These are phyloP conservation scores for Calcarius lapponicus DNA, from an alignment of 2,797 vertebrate genomes.

Conservation along the genomic window DNA sequence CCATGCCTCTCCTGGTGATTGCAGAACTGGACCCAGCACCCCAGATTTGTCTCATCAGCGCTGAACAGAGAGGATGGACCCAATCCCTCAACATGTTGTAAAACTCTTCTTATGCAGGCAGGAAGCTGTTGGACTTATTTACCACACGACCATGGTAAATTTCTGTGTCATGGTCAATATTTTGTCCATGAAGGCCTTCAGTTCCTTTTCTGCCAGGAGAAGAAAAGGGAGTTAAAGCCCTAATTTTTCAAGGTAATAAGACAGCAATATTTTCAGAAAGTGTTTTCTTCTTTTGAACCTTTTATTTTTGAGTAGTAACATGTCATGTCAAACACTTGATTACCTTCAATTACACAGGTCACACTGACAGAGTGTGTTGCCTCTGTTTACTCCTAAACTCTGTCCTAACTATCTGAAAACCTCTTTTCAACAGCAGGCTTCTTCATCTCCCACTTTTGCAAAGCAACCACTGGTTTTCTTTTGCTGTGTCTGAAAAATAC, in stretches of 20 bases:
- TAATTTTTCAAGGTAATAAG: background rate
- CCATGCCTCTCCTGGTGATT: background rate
- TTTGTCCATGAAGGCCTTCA: background rate
- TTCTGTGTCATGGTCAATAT: background rate
- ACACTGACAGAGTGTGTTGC: background rate
- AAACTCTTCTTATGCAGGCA: background rate
- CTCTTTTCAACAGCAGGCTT: background rate
- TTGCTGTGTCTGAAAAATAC: background rate
- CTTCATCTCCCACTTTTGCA: background rate
- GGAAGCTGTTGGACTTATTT: background rate
- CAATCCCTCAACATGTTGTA: rapidly evolving
- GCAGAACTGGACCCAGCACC: background rate
- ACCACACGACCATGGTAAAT: background rate
- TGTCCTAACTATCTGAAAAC: background rate
- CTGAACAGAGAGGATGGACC: background rate
- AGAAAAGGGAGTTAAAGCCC: background rate
- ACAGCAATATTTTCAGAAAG: background rate
- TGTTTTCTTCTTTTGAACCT: background rate
- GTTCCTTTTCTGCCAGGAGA: background rate
- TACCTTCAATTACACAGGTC: background rate
- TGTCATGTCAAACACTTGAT: background rate
- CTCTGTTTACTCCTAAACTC: background rate
- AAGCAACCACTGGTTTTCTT: background rate
- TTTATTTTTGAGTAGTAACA: background rate
- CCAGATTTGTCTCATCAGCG: background rate